phyloP scores from a whole-genome alignment of 2,888 invertebrate species.

The Dioctria linearis region DNA sequence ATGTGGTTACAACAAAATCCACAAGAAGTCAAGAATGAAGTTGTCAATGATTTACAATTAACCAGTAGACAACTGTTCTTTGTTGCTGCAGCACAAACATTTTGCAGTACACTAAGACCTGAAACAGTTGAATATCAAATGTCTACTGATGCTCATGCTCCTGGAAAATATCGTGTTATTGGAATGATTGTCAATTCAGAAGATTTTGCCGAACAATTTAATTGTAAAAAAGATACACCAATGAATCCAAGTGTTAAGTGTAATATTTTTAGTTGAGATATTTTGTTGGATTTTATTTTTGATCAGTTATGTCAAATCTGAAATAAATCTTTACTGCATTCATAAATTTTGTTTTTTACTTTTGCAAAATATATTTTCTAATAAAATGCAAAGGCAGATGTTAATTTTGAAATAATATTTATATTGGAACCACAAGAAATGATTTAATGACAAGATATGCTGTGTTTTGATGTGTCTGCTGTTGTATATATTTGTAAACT shows the following conservation, averaged over 20 bases:
- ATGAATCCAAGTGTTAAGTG: constrained; percentile 7
- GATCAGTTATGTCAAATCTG: too few species aligned
- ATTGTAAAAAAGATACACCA: not conserved
- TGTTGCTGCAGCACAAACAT: constrained; percentile 9
- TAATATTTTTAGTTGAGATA: not conserved
- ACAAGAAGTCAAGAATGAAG: not conserved
- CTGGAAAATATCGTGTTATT: constrained; percentile 8
- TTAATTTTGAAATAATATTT: too few species aligned
- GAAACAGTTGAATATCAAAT: not conserved
- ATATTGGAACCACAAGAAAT: too few species aligned
- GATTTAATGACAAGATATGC: too few species aligned
- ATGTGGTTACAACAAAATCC: not conserved
- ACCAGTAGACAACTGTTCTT: not conserved
- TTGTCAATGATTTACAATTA: not conserved
- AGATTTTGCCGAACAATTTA: not conserved
- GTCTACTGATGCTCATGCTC: not conserved
- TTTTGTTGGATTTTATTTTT: too few species aligned
- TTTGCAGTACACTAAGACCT: constrained; percentile 10
- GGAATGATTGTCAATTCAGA: not conserved
- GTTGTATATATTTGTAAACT: too few species aligned
- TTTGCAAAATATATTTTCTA: too few species aligned
- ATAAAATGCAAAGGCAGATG: too few species aligned
- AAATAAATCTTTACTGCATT: too few species aligned
- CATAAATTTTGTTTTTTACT: too few species aligned
- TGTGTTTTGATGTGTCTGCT: too few species aligned